Percentiles rank a stretch among this genome's conserved stretches.
Conservation (phyloP, 2,113 vertebrate species). For the Acanthochromis polyacanthus region DNA sequence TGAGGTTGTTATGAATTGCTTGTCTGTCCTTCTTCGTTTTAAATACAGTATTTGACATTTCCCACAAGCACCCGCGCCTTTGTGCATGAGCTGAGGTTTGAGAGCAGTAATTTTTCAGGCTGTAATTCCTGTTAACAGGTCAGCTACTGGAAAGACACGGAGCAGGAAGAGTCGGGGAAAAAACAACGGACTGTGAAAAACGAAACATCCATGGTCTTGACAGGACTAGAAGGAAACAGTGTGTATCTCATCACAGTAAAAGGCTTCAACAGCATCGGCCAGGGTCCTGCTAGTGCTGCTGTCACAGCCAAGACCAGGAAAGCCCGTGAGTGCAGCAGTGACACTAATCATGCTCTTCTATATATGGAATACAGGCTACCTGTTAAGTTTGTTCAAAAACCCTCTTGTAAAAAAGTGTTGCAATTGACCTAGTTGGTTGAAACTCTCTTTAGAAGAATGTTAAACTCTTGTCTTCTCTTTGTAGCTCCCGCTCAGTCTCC, state of each 20-base stretch:
- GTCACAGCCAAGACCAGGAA: constrained; percentile 90
- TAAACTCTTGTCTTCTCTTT: constrained; percentile 33
- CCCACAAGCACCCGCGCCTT: not conserved
- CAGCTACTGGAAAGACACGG: constrained; percentile 92
- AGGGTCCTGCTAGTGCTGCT: constrained; percentile 89
- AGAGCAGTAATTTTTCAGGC: not conserved
- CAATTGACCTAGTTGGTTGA: constrained; percentile 57
- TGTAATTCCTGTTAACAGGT: constrained; percentile 82
- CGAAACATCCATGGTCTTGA: constrained; percentile 90
- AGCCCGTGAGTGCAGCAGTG: constrained; percentile 87
- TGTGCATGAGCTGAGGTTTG: not conserved
- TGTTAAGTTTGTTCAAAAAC: constrained; percentile 48
- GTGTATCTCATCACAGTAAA: constrained; percentile 91
- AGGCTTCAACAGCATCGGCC: constrained; percentile 95
- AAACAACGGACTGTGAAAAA: constrained; percentile 91
- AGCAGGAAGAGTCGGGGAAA: constrained; percentile 90
- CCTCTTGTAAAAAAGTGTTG: constrained; percentile 28
- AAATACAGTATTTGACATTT: not conserved
- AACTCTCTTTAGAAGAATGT: constrained; percentile 21
- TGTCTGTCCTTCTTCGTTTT: constrained; percentile 16
- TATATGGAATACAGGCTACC: constrained; percentile 52
- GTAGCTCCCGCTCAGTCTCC: constrained; percentile 93
- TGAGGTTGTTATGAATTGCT: constrained; percentile 85
- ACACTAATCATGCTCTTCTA: constrained; percentile 50
- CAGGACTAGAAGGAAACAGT: constrained; percentile 92